Evolutionary conservation across 2,113 vertebrate genomes (phyloP).

Genomic region (Nematolebias whitei): DNA sequence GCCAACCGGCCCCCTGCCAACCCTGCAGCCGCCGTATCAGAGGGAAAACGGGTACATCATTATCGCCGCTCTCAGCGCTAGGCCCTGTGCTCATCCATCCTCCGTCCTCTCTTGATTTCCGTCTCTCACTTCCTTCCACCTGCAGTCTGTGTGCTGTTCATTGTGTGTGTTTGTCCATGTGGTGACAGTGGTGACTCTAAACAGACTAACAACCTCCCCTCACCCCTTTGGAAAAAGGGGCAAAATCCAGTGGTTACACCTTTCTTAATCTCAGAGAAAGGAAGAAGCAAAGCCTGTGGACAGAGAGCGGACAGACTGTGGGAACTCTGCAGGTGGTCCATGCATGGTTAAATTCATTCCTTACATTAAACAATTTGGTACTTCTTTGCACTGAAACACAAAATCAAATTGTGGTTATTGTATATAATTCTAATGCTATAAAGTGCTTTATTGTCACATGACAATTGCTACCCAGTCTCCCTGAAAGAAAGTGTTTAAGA

Average conservation of each 20-base stretch:
- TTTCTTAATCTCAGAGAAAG: conserved; percentile 81
- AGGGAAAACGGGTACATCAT: conserved; percentile 84
- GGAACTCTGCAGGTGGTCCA: conserved; percentile 55
- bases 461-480: conserved; percentile 64
- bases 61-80: conserved; percentile 84
- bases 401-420: conserved; percentile 66
- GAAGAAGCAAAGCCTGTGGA: conserved; percentile 82
- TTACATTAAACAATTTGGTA: conserved; percentile 68
- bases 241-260: conserved; percentile 62
- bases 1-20: conserved; percentile 57
- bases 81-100: conserved; percentile 82
- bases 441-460: conserved; percentile 74
- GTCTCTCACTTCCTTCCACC: conserved; percentile 77
- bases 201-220: conserved; percentile 64
- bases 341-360: conserved; percentile 70
- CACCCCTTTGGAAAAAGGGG: conserved; percentile 41
- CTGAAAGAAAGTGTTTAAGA: conserved; percentile 44
- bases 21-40: conserved; percentile 53
- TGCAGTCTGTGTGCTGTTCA: conserved; percentile 79
- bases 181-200: conserved; percentile 75
- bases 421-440: conserved; percentile 49
- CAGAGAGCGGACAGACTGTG: conserved; percentile 71
- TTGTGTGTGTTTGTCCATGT: conserved; percentile 79
- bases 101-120: conserved; percentile 78
- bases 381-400: conserved; percentile 78